A percentile compares a stretch with the other conserved stretches of the same genome.
Conservation (phyloP, 2,113 vertebrate genomes). For the Elephantulus edwardii region DNA sequence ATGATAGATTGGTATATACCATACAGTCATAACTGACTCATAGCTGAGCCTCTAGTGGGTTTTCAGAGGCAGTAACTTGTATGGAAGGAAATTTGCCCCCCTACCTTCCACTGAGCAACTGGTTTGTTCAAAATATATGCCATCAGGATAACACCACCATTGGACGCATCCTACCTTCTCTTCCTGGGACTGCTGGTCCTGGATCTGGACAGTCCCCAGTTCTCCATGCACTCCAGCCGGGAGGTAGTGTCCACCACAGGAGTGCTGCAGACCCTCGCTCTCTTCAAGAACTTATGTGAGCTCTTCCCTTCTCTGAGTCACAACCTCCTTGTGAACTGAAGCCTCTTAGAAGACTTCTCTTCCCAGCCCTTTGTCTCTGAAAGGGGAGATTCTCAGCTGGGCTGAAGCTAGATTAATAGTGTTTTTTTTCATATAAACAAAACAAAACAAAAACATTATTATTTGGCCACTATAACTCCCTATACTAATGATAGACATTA, state of each 20-base stretch:
- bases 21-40: too few species aligned
- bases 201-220: slow-evolving; percentile 93
- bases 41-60: too few species aligned
- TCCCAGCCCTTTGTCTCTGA: background rate
- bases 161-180: slow-evolving; percentile 94
- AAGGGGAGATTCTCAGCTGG: slow-evolving; percentile 28
- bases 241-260: slow-evolving; percentile 97
- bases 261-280: slow-evolving; percentile 92
- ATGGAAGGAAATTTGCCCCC: too few species aligned
- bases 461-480: too few species aligned
- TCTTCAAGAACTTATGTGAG: slow-evolving; percentile 98
- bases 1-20: too few species aligned
- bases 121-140: too few species aligned
- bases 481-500: background rate
- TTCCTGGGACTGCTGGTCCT: slow-evolving; percentile 92
- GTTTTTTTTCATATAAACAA: slow-evolving; percentile 54
- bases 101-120: too few species aligned
- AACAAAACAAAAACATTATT: too few species aligned
- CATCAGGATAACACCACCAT: too few species aligned
- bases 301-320: slow-evolving; percentile 88
- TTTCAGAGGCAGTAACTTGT: too few species aligned
- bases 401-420: slow-evolving; percentile 72
- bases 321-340: slow-evolving; percentile 88
- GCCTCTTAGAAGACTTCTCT: slow-evolving; percentile 2
- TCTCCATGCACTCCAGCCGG: slow-evolving; percentile 98